A percentile compares a stretch with the other conserved stretches of the same genome.
These are phyloP conservation scores for Steinernema carpocapsae DNA, from an alignment of 2,888 invertebrate species.

Conservation along the genomic window DNA sequence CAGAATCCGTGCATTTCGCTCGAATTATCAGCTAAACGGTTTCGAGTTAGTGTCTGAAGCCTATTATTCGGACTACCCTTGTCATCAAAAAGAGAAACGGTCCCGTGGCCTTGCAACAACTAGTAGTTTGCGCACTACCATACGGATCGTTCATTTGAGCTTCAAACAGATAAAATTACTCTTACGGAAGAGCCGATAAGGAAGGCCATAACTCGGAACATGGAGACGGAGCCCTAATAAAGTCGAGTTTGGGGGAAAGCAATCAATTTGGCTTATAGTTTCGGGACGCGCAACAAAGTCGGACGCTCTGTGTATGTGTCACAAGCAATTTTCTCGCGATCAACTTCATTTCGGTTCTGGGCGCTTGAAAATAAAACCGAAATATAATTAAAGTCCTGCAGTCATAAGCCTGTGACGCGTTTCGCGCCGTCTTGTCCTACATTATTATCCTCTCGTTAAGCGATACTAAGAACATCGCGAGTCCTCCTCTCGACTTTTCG, in stretches of 20 bases:
- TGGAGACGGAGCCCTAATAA: constrained; percentile 19
- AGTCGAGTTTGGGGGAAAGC: constrained; percentile 28
- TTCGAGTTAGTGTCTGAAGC: neutral
- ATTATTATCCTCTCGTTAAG: neutral
- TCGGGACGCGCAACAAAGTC: constrained; percentile 27
- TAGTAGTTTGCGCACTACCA: neutral
- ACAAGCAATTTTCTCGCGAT: constrained; percentile 31
- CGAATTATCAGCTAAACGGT: neutral
- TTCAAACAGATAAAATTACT: neutral
- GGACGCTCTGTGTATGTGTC: constrained; percentile 30
- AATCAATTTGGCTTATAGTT: constrained; percentile 35
- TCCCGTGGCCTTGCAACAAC: constrained; percentile 2
- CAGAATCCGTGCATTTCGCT: constrained; percentile 31
- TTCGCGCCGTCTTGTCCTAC: neutral
- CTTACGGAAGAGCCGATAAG: neutral
- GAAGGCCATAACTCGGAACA: neutral
- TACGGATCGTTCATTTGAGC: neutral
- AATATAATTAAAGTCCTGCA: constrained; percentile 32
- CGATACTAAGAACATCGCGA: neutral
- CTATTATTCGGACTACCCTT: neutral
- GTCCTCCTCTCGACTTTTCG: neutral
- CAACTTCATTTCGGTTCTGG: constrained; percentile 23
- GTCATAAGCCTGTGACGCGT: constrained; percentile 11
- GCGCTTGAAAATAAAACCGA: constrained; percentile 29
- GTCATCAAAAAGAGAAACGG: neutral